These are phyloP conservation scores for Lepilemur septentrionalis DNA, from an alignment of 2,797 vertebrate genomes.

Conservation along the genomic window DNA sequence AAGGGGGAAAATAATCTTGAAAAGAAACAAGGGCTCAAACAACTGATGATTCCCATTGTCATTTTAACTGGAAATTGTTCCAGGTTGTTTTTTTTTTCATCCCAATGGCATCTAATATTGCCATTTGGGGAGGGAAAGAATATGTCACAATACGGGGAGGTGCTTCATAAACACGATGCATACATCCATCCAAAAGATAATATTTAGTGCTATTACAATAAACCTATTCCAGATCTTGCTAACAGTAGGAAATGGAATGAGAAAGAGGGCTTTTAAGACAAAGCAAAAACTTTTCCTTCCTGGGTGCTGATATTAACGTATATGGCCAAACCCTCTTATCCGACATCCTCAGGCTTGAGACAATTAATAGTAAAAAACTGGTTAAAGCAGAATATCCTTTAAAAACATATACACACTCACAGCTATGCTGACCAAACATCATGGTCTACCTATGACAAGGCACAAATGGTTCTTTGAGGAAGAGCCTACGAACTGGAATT, in stretches of 20 bases:
- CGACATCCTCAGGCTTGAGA: neutral
- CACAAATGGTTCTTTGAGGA: neutral
- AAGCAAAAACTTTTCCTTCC: neutral
- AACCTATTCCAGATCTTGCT: constrained; percentile 1
- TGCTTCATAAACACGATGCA: neutral
- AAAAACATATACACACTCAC: neutral
- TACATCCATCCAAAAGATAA: constrained; percentile 13
- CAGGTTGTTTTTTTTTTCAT: constrained; percentile 21
- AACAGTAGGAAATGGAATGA: neutral
- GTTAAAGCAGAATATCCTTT: neutral
- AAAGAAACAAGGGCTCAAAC: neutral
- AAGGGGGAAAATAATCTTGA: neutral
- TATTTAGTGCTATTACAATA: neutral
- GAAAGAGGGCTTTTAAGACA: neutral
- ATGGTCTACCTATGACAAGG: neutral
- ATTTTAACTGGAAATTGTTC: constrained; percentile 45
- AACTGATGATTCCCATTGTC: neutral
- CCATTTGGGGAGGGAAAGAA: constrained; percentile 6
- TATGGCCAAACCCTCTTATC: neutral
- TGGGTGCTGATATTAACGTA: neutral
- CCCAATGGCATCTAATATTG: constrained; percentile 1
- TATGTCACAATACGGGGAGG: neutral
- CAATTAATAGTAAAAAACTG: neutral
- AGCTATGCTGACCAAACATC: neutral
- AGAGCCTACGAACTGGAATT: neutral